These are phyloP conservation scores for Kryphioiulus occultus DNA, from an alignment of 2,888 invertebrate species.

Conservation along the genomic window DNA sequence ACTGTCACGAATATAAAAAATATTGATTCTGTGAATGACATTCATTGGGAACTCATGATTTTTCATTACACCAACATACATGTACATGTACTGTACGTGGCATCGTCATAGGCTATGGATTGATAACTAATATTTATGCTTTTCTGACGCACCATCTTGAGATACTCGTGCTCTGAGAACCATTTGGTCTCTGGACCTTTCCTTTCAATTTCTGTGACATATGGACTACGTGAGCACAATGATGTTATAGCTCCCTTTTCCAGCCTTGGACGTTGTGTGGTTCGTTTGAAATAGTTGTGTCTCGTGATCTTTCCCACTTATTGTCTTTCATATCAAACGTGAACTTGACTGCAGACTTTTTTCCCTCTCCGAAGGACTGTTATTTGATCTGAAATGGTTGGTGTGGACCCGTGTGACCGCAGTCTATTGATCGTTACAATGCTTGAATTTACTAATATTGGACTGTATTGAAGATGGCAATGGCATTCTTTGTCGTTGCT, in stretches of 20 bases:
- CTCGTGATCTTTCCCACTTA: constrained; percentile 36
- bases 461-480: constrained; percentile 8
- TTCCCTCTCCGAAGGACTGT: constrained; percentile 6
- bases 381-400: constrained; percentile 39
- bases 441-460: constrained; percentile 39
- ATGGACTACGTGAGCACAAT: constrained; percentile 6
- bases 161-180: not conserved
- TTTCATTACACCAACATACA: not conserved
- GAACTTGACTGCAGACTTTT: constrained; percentile 13
- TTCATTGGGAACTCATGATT: constrained; percentile 13
- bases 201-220: constrained; percentile 32
- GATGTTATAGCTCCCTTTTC: not conserved
- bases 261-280: not conserved
- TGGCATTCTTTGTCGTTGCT: constrained; percentile 28
- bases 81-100: not conserved
- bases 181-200: constrained; percentile 35
- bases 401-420: constrained; percentile 39
- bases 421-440: constrained; percentile 39
- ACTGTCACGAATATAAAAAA: no score
- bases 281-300: constrained; percentile 10
- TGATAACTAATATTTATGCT: constrained; percentile 11
- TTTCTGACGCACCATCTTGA: not conserved
- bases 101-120: not conserved
- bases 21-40: not conserved
- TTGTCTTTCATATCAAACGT: constrained; percentile 33